Base-by-base conservation (phyloP, 2,888 invertebrate species). In the Eristalis intricaria region DNA sequence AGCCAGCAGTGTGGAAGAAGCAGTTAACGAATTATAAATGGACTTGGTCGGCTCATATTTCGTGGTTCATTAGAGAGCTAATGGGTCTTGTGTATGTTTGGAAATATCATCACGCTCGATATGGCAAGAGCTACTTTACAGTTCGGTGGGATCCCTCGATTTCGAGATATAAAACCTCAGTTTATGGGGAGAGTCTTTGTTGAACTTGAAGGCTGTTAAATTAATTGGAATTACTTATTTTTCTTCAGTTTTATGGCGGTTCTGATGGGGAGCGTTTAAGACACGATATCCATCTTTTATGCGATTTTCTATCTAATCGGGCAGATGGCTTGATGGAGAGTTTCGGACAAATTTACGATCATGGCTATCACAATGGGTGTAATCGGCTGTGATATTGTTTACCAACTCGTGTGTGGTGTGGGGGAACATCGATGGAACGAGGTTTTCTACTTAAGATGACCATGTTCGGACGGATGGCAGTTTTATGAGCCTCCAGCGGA, bases 21-120 rank as follows among this genome's bases (percentile, higher is more conserved):
- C 5, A 71, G 29, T 70, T 79, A 85, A 85, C 80, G 81, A 85
- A 75, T 84, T 77, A 68, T 71, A 76, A 80, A 81, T 68, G 71
- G 71, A 76, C 32, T 81, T 77, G 78, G 38, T 19, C 5, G 43
- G 69, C 58, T 85, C 81, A 85, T 81, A 81, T 85, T 81, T 85
- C 76, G 81, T 77, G 73, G 71, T 85, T 85, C 85, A 81, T 85
- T 85, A 85, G 81, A 64, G 85, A 68, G 58, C 75, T 40, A 76
- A 80, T 80, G 75, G 71, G 58, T 75, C 71, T 79, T 40, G 63
- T 61, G 19, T 38, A 68, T 68, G 68, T 68, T 68, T 68, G 63
- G 50, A 29, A 58, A 58, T 23, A 32, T 15, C 65, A 40, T 69
- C 26, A 63, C 40, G 60, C 64, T 40, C 11, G 43, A 65, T 71